These are phyloP conservation scores for Cephus runcator DNA, from an alignment of 2,888 invertebrate genomes.

Conservation along the genomic window DNA sequence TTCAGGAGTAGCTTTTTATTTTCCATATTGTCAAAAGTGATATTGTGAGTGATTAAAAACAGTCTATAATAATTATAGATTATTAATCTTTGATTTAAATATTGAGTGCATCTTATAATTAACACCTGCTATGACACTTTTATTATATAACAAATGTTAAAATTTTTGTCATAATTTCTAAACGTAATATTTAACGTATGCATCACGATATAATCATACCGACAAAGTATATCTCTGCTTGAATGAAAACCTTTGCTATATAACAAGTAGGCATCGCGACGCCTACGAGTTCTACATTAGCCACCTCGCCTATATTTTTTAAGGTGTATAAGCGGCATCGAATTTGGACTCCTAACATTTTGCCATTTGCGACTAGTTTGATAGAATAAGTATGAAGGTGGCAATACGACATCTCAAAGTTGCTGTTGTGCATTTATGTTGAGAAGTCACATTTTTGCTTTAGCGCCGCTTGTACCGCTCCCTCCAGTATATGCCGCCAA, in stretches of 20 bases:
- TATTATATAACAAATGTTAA: not conserved
- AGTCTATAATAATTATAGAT: not conserved
- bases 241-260: not conserved
- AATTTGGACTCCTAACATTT: not conserved
- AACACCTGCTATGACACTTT: not conserved
- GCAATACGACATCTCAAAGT: not conserved
- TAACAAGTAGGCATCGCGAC: not conserved
- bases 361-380: not conserved
- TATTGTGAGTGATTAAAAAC: not conserved
- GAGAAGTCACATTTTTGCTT: no score
- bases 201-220: not conserved
- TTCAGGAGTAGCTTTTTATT: not conserved
- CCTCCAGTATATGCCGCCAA: no score
- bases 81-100: not conserved
- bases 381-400: not conserved
- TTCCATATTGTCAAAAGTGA: not conserved
- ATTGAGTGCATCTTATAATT: not conserved
- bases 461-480: no score
- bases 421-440: not conserved
- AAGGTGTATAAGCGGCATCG: not conserved
- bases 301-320: not conserved
- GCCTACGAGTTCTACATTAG: not conserved
- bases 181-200: not conserved
- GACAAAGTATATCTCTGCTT: not conserved
- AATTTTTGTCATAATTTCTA: not conserved